Evolutionary conservation across 1,140 invertebrate species (phyloP), one percentile per base, ranked within the genome.

Genomic region (Teleopsis dalmanni): DNA sequence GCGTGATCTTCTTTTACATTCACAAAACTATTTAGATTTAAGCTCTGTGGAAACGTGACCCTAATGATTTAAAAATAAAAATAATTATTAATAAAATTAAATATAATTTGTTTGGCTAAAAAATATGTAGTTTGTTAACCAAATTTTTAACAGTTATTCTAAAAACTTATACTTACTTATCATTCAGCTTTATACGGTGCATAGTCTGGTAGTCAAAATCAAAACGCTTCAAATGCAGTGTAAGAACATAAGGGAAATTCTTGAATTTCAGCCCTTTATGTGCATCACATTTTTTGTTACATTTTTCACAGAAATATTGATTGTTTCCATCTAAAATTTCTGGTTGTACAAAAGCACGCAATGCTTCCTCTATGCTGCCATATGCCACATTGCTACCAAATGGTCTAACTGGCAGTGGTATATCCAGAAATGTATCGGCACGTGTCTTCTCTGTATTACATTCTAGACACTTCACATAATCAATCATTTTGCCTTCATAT

Each of bases 191-290:
- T 49, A 94, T 89, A 51, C 91, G 76, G 62, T 88, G 86, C 72
- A 90, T 81, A 9, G 84, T 88, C 44, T 79, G 79, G 57, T 91
- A 92, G 68, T 95, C 91, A 72, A 93, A 94, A 72, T 93, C 90
- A 72, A 94, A 95, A 48, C 91, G 77, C 70, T 93, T 94, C 45
- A 95, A 73, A 64, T 94, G 91, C 50, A 95, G 71, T 1, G 88
- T 91, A 13, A 95, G 71, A 37, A 95, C 72, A 69, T 95, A 94
- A 0, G 91, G 91, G 72, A 95, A 91, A 48, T 84, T 83, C 10
- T 82, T 81, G 62, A 95, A 93, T 62, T 91, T 91, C 14, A 94
- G 75, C 27, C 91, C 90, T 75, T 95, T 95, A 61, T 94, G 87
- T 25, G 91, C 91, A 72, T 95, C 84, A 70, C 88, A 91, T 62